These are phyloP conservation scores for Urocyon cinereoargenteus DNA, from an alignment of 2,797 vertebrate species.

Conservation along the genomic window DNA sequence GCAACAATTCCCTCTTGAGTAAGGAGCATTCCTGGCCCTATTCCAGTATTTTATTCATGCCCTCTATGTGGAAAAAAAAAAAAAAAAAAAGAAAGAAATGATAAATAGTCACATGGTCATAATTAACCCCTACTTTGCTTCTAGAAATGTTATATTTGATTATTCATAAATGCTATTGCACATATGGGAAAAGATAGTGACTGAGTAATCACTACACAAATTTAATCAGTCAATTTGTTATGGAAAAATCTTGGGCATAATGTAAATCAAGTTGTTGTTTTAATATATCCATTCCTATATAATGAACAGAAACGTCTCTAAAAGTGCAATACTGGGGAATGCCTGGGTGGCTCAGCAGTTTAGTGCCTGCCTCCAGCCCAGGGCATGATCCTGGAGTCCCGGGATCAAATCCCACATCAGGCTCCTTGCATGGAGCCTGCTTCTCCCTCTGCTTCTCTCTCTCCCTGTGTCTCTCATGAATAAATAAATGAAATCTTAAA, in stretches of 20 bases:
- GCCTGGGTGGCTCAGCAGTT: too few species aligned
- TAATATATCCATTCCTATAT: neutral
- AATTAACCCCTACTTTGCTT: neutral
- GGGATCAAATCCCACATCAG: too few species aligned
- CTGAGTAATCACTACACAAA: neutral
- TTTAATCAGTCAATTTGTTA: neutral
- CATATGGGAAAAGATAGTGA: neutral
- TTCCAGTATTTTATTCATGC: conserved; percentile 55
- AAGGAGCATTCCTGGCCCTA: conserved; percentile 47
- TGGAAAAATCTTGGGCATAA: neutral
- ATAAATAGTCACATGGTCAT: conserved; percentile 1
- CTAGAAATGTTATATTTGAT: neutral
- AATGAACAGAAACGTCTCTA: conserved; percentile 16
- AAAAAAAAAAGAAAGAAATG: neutral
- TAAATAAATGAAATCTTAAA: too few species aligned
- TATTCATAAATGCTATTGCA: neutral
- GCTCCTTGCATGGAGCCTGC: too few species aligned
- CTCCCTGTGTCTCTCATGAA: too few species aligned
- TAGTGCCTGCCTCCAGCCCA: too few species aligned
- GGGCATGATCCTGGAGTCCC: too few species aligned
- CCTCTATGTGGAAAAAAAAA: neutral
- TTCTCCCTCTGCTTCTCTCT: too few species aligned
- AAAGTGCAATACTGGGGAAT: neutral
- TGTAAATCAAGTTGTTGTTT: neutral
- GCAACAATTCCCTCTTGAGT: conserved; percentile 58